phyloP scores from a whole-genome alignment of 2,113 vertebrate genomes.

The Salvelinus alpinus region DNA sequence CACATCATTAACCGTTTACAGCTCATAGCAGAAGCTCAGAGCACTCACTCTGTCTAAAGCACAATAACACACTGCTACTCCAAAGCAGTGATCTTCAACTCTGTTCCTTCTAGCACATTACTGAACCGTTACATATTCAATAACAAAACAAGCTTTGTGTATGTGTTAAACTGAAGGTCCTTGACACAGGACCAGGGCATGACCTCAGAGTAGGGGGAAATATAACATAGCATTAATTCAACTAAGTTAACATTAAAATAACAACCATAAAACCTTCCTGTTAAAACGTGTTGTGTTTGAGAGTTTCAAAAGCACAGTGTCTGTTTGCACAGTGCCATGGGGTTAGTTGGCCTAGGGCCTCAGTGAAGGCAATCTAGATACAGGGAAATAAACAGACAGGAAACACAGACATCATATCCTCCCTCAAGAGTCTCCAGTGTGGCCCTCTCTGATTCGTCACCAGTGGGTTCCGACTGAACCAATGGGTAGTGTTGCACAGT shows the following conservation, averaged over 20 bases:
- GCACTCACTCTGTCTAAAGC: too few species aligned
- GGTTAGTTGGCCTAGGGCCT: conserved; percentile 17
- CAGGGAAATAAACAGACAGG: neutral
- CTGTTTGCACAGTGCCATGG: neutral
- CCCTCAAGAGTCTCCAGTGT: neutral
- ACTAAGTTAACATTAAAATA: conserved; percentile 1
- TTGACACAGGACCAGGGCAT: neutral
- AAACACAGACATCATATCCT: neutral
- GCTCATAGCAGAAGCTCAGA: conserved; percentile 1
- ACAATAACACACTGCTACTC: neutral
- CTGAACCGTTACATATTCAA: neutral
- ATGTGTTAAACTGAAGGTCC: neutral
- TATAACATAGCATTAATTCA: neutral
- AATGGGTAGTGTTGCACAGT: conserved; percentile 7
- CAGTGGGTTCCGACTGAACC: neutral
- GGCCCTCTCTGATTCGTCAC: neutral
- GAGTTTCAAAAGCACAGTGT: conserved; percentile 32
- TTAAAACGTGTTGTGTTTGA: conserved; percentile 32
- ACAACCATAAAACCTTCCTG: neutral
- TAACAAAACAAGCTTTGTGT: neutral
- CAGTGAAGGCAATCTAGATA: conserved; percentile 3
- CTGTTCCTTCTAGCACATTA: neutral
- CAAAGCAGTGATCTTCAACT: neutral
- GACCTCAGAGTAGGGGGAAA: neutral
- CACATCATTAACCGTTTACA: conserved; percentile 11